Percentiles rank a stretch among this genome's conserved stretches.
phyloP scores from a whole-genome alignment of 2,113 vertebrate species.

The Anser cygnoides region DNA sequence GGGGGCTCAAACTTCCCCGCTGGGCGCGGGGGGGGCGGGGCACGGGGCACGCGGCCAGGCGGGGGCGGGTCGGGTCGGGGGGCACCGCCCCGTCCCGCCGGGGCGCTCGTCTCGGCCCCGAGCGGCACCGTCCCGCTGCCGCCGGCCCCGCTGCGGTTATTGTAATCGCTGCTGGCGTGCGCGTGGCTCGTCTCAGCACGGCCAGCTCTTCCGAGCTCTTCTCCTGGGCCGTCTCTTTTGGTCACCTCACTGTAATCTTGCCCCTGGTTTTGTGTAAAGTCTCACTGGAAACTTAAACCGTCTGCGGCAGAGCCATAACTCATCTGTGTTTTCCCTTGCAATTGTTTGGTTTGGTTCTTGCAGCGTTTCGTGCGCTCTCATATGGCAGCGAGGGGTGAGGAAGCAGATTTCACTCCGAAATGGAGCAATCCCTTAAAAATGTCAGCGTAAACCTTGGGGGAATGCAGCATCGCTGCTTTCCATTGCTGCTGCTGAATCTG shows the following conservation, averaged over 20 bases:
- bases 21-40: not conserved
- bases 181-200: not conserved
- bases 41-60: not conserved
- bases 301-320: accelerated
- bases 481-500: not conserved
- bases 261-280: not conserved
- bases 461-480: not conserved
- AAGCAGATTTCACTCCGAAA: not conserved
- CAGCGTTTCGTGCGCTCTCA: accelerated
- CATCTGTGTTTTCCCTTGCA: accelerated
- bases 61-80: no score
- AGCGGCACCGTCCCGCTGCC: not conserved
- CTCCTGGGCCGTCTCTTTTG: not conserved
- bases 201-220: not conserved
- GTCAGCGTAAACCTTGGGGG: not conserved
- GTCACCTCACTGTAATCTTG: not conserved
- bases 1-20: no score
- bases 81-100: accelerated
- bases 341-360: accelerated
- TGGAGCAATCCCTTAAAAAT: not conserved
- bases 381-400: not conserved
- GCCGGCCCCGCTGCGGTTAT: not conserved
- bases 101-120: not conserved
- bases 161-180: not conserved
- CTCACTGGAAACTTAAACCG: not conserved